These are phyloP conservation scores for Brachynemurus nebulosus DNA, from an alignment of 2,888 invertebrate species.

Conservation along the genomic window DNA sequence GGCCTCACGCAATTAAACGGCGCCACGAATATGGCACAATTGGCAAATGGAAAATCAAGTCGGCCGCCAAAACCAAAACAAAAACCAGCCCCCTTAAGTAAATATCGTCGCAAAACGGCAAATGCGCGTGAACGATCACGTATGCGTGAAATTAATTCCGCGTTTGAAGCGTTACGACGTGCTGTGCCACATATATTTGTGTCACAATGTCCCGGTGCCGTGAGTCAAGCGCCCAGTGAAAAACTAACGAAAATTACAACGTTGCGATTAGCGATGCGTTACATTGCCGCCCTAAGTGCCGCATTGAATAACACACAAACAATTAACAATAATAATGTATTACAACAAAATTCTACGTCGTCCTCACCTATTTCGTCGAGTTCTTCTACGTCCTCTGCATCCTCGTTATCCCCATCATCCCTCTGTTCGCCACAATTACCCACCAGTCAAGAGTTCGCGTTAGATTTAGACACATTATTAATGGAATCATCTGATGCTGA, in stretches of 20 bases:
- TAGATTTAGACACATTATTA: neutral
- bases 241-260: slow-evolving; percentile 55
- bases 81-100: slow-evolving; percentile 42
- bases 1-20: too few relatives aligned
- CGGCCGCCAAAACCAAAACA: slow-evolving; percentile 26
- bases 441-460: neutral
- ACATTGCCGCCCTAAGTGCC: slow-evolving; percentile 38
- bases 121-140: slow-evolving; percentile 50
- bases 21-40: too few relatives aligned
- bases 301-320: slow-evolving; percentile 21
- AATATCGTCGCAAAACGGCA: slow-evolving; percentile 52
- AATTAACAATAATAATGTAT: neutral
- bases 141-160: slow-evolving; percentile 54
- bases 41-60: too few relatives aligned
- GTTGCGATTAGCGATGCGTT: slow-evolving; percentile 49
- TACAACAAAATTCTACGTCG: neutral
- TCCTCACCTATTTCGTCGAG: too few relatives aligned
- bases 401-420: slow-evolving; percentile 8
- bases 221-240: slow-evolving; percentile 30
- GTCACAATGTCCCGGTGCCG: slow-evolving; percentile 7
- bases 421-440: too few relatives aligned
- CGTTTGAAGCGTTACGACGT: slow-evolving; percentile 45
- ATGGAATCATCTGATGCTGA: slow-evolving; percentile 27
- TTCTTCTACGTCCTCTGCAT: slow-evolving; percentile 5
- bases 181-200: slow-evolving; percentile 35